Conservation (phyloP, 2,888 invertebrate genomes). For the Zonitis immaculata region DNA sequence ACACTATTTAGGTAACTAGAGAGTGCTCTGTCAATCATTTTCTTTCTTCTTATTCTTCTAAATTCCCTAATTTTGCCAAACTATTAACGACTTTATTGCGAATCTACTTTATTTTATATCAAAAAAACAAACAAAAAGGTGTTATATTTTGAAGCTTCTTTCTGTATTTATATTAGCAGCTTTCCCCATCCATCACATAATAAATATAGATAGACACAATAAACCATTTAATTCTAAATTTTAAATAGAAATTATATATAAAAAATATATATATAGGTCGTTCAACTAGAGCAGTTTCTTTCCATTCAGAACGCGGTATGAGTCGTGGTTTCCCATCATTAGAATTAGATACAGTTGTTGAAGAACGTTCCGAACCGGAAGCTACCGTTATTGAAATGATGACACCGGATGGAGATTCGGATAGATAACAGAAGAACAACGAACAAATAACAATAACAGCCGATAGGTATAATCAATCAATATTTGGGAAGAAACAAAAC, state of each 20-base stretch:
- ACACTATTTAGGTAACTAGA: slow-evolving; percentile 63
- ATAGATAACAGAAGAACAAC: slow-evolving; percentile 44
- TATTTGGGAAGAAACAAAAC: too few species aligned
- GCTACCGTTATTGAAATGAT: slow-evolving; percentile 45
- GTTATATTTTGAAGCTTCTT: too few species aligned
- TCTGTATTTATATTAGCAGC: too few species aligned
- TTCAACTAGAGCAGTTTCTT: slow-evolving; percentile 57
- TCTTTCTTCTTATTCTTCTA: too few species aligned
- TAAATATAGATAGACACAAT: too few species aligned
- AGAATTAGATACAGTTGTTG: slow-evolving; percentile 78
- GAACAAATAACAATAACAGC: slow-evolving; percentile 36
- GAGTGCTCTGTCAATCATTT: slow-evolving; percentile 24
- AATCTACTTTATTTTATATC: too few species aligned
- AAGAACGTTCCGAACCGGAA: slow-evolving; percentile 69
- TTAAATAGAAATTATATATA: too few species aligned
- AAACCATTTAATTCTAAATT: too few species aligned
- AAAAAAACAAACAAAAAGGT: too few species aligned
- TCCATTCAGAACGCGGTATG: slow-evolving; percentile 61
- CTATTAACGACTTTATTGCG: too few species aligned
- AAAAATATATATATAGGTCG: slow-evolving; percentile 45
- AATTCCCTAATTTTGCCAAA: slow-evolving; percentile 17
- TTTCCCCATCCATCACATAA: too few species aligned
- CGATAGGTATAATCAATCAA: slow-evolving; percentile 35
- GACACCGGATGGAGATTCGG: slow-evolving; percentile 44
- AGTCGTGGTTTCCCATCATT: slow-evolving; percentile 71